A percentile compares a stretch with the other conserved stretches of the same genome.
Evolutionary conservation across 2,888 invertebrate genomes (phyloP).

Genomic region (Eupithecia abbreviata): DNA sequence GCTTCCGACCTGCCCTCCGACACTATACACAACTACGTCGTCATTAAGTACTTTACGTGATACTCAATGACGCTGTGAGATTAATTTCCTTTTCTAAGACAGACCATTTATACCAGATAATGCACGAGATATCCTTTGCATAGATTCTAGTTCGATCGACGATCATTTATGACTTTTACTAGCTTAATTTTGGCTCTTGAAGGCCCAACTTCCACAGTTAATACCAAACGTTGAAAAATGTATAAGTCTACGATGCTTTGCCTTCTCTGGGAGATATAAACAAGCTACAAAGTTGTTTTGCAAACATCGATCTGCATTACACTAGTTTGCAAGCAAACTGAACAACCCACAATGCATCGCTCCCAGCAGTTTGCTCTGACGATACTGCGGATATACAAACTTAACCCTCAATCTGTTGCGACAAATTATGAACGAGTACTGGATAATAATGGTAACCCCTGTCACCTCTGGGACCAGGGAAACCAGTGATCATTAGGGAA

Average conservation of each 20-base stretch:
- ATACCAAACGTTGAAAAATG: not conserved
- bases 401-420: constrained; percentile 27
- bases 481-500: constrained; percentile 56
- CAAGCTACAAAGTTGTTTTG: constrained; percentile 11
- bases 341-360: constrained; percentile 28
- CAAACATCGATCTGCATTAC: constrained; percentile 30
- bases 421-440: constrained; percentile 44
- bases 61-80: constrained; percentile 17
- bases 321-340: constrained; percentile 29
- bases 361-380: constrained; percentile 20
- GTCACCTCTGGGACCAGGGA: constrained; percentile 50
- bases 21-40: constrained; percentile 57
- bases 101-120: not conserved
- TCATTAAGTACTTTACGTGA: constrained; percentile 20
- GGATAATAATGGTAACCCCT: constrained; percentile 48
- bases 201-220: not conserved
- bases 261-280: not conserved
- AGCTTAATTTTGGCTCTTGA: not conserved
- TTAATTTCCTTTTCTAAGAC: constrained; percentile 15
- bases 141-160: not conserved
- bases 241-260: not conserved
- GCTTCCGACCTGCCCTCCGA: constrained; percentile 77
- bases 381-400: constrained; percentile 16
- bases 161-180: not conserved
- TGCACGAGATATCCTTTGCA: not conserved